These are phyloP conservation scores for Tipula unca DNA, from an alignment of 2,888 invertebrate species.

Conservation along the genomic window DNA sequence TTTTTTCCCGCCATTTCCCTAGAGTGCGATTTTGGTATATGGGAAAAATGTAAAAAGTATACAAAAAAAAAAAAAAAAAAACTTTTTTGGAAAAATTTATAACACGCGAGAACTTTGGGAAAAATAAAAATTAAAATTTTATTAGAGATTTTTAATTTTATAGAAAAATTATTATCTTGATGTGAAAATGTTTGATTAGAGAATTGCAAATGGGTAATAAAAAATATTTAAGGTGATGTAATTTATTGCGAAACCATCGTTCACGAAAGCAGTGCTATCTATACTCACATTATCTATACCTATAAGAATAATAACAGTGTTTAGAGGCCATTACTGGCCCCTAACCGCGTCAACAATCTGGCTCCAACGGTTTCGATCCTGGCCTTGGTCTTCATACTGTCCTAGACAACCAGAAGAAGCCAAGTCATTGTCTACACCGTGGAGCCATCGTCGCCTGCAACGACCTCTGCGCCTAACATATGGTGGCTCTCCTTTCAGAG, in stretches of 20 bases:
- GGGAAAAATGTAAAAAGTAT: background rate
- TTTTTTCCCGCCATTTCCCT: background rate
- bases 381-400: too few relatives aligned
- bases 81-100: background rate
- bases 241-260: background rate
- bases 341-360: too few relatives aligned
- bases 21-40: background rate
- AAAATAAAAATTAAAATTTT: constrained; percentile 2
- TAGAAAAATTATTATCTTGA: background rate
- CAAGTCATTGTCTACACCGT: too few relatives aligned
- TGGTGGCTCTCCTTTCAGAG: too few relatives aligned
- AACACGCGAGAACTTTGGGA: background rate
- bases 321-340: too few relatives aligned
- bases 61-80: background rate
- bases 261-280: too few relatives aligned
- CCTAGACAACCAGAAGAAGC: too few relatives aligned
- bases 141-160: constrained; percentile 14
- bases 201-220: background rate
- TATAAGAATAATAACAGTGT: too few relatives aligned
- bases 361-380: too few relatives aligned
- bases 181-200: constrained; percentile 14
- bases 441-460: too few relatives aligned
- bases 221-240: background rate
- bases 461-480: too few relatives aligned
- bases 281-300: too few relatives aligned